Percentiles rank a stretch among this genome's conserved stretches.
phyloP scores from a whole-genome alignment of 2,888 invertebrate genomes.

The Dromius quadrimaculatus region DNA sequence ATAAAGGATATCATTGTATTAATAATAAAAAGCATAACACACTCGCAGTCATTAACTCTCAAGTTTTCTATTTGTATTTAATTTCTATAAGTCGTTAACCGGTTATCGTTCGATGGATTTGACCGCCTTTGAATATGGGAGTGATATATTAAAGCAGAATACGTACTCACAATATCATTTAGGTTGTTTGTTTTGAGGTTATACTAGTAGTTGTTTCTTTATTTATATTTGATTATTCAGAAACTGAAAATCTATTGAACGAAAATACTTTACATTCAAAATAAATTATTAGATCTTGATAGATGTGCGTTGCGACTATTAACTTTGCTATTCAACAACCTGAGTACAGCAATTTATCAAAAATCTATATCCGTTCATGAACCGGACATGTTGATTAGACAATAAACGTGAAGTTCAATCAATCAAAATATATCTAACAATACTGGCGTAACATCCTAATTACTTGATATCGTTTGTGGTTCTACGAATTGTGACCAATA shows the following conservation, averaged over 20 bases:
- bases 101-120: constrained; percentile 30
- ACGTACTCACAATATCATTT: too few relatives aligned
- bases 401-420: constrained; percentile 14
- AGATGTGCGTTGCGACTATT: too few relatives aligned
- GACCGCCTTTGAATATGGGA: constrained; percentile 16
- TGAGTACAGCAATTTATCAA: too few relatives aligned
- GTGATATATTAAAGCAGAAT: constrained; percentile 3
- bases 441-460: constrained; percentile 25
- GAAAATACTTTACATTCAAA: too few relatives aligned
- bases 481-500: background rate
- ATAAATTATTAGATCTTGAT: too few relatives aligned
- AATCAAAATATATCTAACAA: constrained; percentile 29
- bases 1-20: too few relatives aligned
- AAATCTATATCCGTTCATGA: constrained; percentile 8
- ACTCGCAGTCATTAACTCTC: background rate
- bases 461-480: constrained; percentile 1
- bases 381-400: constrained; percentile 16
- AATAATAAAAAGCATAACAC: too few relatives aligned
- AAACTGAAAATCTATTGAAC: too few relatives aligned
- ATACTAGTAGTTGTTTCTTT: too few relatives aligned
- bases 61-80: constrained; percentile 14
- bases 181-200: too few relatives aligned
- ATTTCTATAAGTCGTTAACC: constrained; percentile 38
- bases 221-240: too few relatives aligned
- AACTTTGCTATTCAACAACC: too few relatives aligned